Percentiles rank a stretch among this genome's conserved stretches.
phyloP scores from a whole-genome alignment of 1,140 invertebrate genomes.

The Caenorhabditis elegans region DNA sequence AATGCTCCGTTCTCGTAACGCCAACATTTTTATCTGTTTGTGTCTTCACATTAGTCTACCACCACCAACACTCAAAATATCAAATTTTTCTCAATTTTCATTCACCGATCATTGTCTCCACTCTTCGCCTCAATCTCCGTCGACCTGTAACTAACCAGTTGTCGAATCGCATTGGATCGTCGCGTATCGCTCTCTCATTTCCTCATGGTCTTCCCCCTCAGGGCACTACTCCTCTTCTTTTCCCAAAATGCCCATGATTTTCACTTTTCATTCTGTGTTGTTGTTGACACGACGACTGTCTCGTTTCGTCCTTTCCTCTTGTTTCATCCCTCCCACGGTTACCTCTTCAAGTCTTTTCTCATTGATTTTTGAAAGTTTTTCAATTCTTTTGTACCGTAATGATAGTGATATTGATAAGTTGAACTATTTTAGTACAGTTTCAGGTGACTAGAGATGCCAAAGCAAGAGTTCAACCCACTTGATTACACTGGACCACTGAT shows the following conservation, averaged over 20 bases:
- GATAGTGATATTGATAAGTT: no score
- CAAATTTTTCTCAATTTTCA: neutral
- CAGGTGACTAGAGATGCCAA: constrained; percentile 49
- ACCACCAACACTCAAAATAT: no score
- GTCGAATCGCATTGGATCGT: neutral
- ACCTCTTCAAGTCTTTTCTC: neutral
- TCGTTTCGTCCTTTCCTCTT: neutral
- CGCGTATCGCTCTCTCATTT: neutral
- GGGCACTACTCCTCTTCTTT: neutral
- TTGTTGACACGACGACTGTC: constrained; percentile 6
- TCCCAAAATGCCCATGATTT: neutral
- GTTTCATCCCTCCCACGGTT: neutral
- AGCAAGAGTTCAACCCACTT: constrained; percentile 60
- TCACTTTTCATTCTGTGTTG: constrained; percentile 26
- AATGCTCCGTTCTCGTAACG: no score
- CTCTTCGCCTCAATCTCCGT: neutral
- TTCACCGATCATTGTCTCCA: neutral
- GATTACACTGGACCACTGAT: constrained; percentile 60
- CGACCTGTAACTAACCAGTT: neutral
- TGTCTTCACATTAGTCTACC: no score
- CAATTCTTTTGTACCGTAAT: no score
- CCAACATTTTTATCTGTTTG: no score
- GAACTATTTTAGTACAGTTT: no score
- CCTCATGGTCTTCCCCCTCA: no score
- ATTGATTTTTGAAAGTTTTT: neutral